A percentile compares a stretch with the other conserved stretches of the same genome.
phyloP scores from a whole-genome alignment of 2,797 vertebrate genomes.

The Iguana delicatissima region DNA sequence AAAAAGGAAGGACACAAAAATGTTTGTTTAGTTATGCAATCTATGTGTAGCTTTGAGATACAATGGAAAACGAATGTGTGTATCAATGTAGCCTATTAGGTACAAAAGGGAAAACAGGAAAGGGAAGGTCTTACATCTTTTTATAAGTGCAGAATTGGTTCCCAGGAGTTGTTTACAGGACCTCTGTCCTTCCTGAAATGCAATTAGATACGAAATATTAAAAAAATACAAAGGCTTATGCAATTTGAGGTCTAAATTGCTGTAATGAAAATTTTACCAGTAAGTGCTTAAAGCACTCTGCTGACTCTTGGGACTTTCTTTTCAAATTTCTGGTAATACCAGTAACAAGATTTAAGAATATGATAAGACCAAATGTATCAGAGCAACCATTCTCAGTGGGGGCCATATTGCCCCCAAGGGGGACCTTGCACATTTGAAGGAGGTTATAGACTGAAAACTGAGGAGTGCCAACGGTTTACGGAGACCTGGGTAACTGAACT shows the following conservation, averaged over 20 bases:
- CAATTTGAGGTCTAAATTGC: not conserved
- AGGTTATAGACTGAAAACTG: too few relatives aligned
- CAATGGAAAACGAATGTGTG: too few relatives aligned
- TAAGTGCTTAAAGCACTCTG: slow-evolving; percentile 70
- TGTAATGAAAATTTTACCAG: slow-evolving; percentile 43
- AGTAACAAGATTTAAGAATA: not conserved
- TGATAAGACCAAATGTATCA: slow-evolving; percentile 14
- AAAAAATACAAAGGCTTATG: not conserved
- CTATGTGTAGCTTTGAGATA: too few relatives aligned
- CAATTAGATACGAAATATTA: not conserved
- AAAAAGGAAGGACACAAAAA: too few relatives aligned
- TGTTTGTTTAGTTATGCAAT: too few relatives aligned
- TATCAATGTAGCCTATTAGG: too few relatives aligned
- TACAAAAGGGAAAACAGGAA: not conserved
- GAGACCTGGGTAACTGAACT: too few relatives aligned
- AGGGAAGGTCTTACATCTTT: not conserved
- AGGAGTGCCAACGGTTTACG: too few relatives aligned
- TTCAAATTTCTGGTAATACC: not conserved
- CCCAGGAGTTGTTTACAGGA: not conserved
- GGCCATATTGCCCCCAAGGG: too few relatives aligned
- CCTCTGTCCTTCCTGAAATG: too few relatives aligned
- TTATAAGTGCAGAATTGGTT: not conserved
- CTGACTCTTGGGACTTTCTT: slow-evolving; percentile 57
- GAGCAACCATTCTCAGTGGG: not conserved
- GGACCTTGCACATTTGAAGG: too few relatives aligned